Percentiles rank a stretch among this genome's conserved stretches.
Conservation (phyloP, 2,113 vertebrate species). For the Antigone vipio region DNA sequence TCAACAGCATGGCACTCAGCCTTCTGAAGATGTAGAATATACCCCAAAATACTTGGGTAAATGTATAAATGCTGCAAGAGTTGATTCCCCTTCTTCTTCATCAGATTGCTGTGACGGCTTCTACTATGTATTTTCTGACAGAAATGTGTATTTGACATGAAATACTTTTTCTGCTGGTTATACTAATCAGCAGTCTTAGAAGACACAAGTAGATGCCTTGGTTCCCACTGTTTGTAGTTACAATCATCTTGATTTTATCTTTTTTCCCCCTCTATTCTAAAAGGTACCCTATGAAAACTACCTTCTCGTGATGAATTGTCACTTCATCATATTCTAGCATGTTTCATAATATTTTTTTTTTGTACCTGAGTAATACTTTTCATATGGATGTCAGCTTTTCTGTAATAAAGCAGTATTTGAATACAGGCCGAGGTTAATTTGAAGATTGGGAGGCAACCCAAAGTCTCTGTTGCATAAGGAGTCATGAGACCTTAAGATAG, state of each 20-base stretch:
- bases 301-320: not conserved
- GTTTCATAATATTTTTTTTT: not conserved
- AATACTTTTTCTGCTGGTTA: not conserved
- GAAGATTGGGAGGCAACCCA: not conserved
- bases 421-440: not conserved
- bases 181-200: not conserved
- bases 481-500: conserved; percentile 44
- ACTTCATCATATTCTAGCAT: not conserved
- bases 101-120: not conserved
- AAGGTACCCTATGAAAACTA: not conserved
- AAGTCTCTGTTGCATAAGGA: conserved; percentile 21
- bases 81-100: not conserved
- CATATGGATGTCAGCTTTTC: not conserved
- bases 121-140: accelerated
- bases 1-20: accelerated
- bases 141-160: accelerated
- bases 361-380: not conserved
- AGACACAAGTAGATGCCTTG: not conserved
- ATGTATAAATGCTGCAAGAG: not conserved
- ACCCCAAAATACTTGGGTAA: no score
- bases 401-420: not conserved
- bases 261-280: not conserved
- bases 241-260: not conserved
- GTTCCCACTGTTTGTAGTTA: not conserved
- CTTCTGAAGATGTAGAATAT: no score